phyloP scores from a whole-genome alignment of 35 echinoderm and acorn worm genomes.

The Patiria miniata region DNA sequence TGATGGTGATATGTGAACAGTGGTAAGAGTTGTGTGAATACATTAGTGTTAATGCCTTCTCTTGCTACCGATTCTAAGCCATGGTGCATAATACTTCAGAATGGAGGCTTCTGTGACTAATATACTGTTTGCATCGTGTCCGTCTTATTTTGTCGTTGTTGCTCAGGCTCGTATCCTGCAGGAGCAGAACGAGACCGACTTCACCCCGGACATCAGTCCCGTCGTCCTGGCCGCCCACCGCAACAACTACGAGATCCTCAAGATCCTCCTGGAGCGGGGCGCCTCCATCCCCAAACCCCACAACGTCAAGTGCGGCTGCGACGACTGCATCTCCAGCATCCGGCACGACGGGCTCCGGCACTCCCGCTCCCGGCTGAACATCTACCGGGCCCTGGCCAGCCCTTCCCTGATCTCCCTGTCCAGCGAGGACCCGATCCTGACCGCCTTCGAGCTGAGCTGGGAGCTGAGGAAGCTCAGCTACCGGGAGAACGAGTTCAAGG shows the following conservation, averaged over 20 bases:
- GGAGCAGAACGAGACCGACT: slow-evolving; percentile 82
- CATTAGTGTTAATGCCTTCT: too few relatives aligned
- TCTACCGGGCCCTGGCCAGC: slow-evolving; percentile 88
- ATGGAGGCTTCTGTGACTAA: too few relatives aligned
- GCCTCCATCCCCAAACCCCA: slow-evolving; percentile 98
- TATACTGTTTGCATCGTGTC: too few relatives aligned
- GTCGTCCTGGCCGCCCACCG: slow-evolving; percentile 95
- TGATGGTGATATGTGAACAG: too few relatives aligned
- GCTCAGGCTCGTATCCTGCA: slow-evolving; percentile 81
- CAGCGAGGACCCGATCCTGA: slow-evolving; percentile 93
- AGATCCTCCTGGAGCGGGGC: slow-evolving; percentile 86
- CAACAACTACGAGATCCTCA: slow-evolving; percentile 99
- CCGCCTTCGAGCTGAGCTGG: slow-evolving; percentile 95
- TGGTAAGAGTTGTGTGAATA: too few relatives aligned
- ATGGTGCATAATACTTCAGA: too few relatives aligned
- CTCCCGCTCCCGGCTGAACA: slow-evolving; percentile 88
- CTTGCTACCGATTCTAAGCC: too few relatives aligned
- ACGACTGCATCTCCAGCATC: slow-evolving; percentile 92
- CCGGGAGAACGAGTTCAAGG: slow-evolving; percentile 98
- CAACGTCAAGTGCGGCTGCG: slow-evolving; percentile 92
- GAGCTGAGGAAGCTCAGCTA: slow-evolving; percentile 87
- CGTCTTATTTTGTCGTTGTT: background rate
- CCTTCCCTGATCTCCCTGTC: slow-evolving; percentile 93
- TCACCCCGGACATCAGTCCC: slow-evolving; percentile 83
- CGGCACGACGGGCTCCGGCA: slow-evolving; percentile 89